phyloP scores from a whole-genome alignment of 2,888 invertebrate genomes.

The Encarsia formosa region DNA sequence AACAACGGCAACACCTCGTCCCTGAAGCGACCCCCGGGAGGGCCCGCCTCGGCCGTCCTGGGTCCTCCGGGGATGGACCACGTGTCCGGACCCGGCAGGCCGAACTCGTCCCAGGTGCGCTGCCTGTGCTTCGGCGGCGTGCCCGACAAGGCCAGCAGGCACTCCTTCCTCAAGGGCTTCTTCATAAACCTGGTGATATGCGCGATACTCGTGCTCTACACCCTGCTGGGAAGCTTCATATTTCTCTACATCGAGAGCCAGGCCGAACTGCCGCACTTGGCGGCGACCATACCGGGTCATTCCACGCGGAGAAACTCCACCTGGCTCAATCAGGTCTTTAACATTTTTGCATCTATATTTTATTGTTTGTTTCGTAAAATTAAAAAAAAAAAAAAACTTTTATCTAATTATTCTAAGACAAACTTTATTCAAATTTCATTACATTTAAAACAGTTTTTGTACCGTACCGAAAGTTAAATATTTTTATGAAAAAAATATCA shows the following conservation, averaged over 20 bases:
- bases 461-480: no score
- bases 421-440: no score
- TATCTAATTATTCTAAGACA: no score
- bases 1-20: conserved; percentile 50
- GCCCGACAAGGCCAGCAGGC: conserved; percentile 48
- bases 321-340: conserved; percentile 49
- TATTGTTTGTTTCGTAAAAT: neutral
- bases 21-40: conserved; percentile 35
- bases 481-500: neutral
- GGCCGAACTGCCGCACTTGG: conserved; percentile 56
- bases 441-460: no score
- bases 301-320: conserved; percentile 40
- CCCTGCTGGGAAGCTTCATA: conserved; percentile 72
- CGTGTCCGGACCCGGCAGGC: neutral
- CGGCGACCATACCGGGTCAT: conserved; percentile 52
- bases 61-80: conserved; percentile 3
- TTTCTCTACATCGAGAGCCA: conserved; percentile 77
- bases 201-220: conserved; percentile 75
- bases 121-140: conserved; percentile 49
- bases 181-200: conserved; percentile 81
- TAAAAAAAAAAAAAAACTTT: neutral
- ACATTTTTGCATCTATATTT: conserved; percentile 33
- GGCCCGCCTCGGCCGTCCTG: neutral
- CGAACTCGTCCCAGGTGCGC: conserved; percentile 27
- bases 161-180: conserved; percentile 66